phyloP scores from a whole-genome alignment of 2,888 invertebrate genomes.

The Auanema freiburgensis region DNA sequence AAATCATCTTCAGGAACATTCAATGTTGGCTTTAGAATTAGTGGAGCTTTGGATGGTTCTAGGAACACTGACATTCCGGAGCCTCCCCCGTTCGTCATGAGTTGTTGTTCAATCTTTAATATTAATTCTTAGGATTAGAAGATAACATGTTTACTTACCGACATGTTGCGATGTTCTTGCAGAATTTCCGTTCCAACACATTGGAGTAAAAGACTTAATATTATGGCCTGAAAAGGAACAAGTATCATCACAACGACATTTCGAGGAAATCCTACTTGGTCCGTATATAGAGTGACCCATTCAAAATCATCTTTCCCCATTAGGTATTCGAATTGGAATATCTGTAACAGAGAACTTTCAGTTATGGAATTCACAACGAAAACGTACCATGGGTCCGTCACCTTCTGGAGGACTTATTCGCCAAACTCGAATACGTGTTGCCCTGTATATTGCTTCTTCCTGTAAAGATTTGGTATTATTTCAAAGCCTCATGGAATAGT shows the following conservation, averaged over 20 bases:
- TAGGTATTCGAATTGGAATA: conserved; percentile 59
- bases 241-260: conserved; percentile 8
- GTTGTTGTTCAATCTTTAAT: conserved; percentile 20
- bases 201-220: conserved; percentile 92
- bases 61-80: conserved; percentile 21
- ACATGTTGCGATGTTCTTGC: conserved; percentile 65
- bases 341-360: conserved; percentile 5
- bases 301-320: conserved; percentile 70
- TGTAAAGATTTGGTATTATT: conserved; percentile 47
- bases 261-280: conserved; percentile 68
- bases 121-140: background rate
- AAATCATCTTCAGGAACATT: too few relatives aligned
- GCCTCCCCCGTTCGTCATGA: conserved; percentile 19
- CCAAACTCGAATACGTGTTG: conserved; percentile 96
- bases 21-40: too few relatives aligned
- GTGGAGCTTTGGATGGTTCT: conserved; percentile 9
- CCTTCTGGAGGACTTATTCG: conserved; percentile 71
- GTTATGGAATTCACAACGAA: background rate
- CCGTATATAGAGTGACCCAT: conserved; percentile 82
- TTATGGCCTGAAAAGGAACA: conserved; percentile 73
- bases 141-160: conserved; percentile 55
- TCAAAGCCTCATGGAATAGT: conserved; percentile 67
- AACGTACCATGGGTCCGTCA: conserved; percentile 13
- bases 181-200: conserved; percentile 86
- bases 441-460: conserved; percentile 84